Base-by-base conservation (phyloP, 2,888 invertebrate genomes). In the Papilio protenor region DNA sequence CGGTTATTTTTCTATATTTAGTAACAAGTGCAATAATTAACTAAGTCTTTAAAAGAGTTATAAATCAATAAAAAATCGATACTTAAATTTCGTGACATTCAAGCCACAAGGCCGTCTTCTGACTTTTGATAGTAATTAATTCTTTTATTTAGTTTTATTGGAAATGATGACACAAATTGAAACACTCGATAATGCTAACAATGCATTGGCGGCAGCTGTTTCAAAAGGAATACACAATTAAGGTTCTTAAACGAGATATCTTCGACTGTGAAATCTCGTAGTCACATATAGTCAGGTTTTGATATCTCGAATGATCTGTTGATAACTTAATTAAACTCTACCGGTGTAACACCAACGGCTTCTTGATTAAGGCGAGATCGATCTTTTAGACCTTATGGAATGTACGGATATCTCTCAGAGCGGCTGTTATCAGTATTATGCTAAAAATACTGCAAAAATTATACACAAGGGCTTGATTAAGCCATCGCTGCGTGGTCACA, bases 401-500 rank as follows among this genome's bases (percentile, higher is more conserved):
- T 77, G 81, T 80, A 81, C 80, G 80, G 81, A 83, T 84, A 82
- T 79, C 82, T 78, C 69, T 78, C 76, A 73, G 78, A 55, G 76
- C 79, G 81, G 81, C 81, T 80, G 81, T 81, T 83, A 82, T 85
- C 82, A 61, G 79, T 77, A 77, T 79, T 79, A 80, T 81, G 81
- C 80, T 89, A 89, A 64, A 82, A 87, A 86, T 85, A 85, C 83
- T 83, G 86, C 81, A 86, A 89, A 89, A 89, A 88, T 86, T 84
- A 87, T 84, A 83, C 82, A 81, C 85, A 72, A 81, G 79, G 82
- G 81, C 87, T 92, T 92, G 93, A 94, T 94, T 94, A 94, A 94
- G 92, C 86, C 90, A 87, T 92, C 89, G 89, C 88, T 88, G 91
- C 89, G 85, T 85, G 87, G 85, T 86, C 89, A 87, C 87, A 87